A percentile compares a stretch with the other conserved stretches of the same genome.
Evolutionary conservation across 2,888 invertebrate genomes (phyloP).

Genomic region (Cantharis nigra): DNA sequence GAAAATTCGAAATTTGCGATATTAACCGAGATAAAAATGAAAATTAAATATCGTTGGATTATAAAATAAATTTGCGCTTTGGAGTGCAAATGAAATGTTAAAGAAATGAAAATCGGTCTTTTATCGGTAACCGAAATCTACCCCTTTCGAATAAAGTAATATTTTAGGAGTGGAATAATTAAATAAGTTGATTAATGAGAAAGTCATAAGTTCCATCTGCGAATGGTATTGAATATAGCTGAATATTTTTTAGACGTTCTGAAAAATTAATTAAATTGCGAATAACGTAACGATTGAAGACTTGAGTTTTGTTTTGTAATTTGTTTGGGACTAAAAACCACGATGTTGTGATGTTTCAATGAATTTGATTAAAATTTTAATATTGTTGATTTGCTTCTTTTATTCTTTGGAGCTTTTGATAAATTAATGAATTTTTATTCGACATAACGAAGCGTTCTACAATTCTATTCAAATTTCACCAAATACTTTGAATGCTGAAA

Average conservation of each 20-base stretch:
- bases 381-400: slow-evolving; percentile 50
- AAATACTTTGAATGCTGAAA: slow-evolving; percentile 7
- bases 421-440: slow-evolving; percentile 47
- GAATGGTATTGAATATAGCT: slow-evolving; percentile 34
- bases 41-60: slow-evolving; percentile 7
- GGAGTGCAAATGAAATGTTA: slow-evolving; percentile 2
- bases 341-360: slow-evolving; percentile 45
- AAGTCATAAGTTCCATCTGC: slow-evolving; percentile 40
- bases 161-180: slow-evolving; percentile 37
- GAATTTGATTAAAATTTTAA: slow-evolving; percentile 53
- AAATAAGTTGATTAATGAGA: slow-evolving; percentile 41
- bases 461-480: slow-evolving; percentile 8
- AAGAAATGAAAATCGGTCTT: slow-evolving; percentile 3
- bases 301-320: slow-evolving; percentile 46
- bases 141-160: slow-evolving; percentile 33
- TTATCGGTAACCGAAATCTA: slow-evolving; percentile 24
- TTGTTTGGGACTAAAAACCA: slow-evolving; percentile 43
- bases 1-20: not conserved
- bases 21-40: not conserved
- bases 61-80: slow-evolving; percentile 14
- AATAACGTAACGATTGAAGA: slow-evolving; percentile 35
- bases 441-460: slow-evolving; percentile 16
- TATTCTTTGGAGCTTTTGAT: slow-evolving; percentile 40
- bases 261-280: slow-evolving; percentile 47
- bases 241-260: slow-evolving; percentile 35